Percentiles rank a stretch among this genome's conserved stretches.
phyloP scores from a whole-genome alignment of 2,888 invertebrate species.

The Dryococelus australis region DNA sequence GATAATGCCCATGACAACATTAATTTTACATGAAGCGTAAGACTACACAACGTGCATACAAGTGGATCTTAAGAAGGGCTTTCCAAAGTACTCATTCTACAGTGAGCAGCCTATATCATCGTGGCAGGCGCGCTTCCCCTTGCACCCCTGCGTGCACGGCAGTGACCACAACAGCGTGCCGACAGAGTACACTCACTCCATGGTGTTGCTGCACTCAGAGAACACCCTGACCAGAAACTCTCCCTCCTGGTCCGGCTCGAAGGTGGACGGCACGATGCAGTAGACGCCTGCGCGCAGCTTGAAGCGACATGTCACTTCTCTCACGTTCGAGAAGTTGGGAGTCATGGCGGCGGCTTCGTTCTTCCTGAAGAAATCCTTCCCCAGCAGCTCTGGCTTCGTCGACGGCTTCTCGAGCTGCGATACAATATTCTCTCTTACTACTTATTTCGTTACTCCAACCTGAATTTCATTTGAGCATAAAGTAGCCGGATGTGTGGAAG shows the following conservation, averaged over 20 bases:
- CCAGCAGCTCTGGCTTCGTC: slow-evolving; percentile 56
- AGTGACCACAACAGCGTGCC: too few species aligned
- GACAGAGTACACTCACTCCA: slow-evolving; percentile 48
- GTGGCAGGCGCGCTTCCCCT: too few species aligned
- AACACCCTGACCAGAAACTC: slow-evolving; percentile 66
- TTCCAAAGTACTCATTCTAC: too few species aligned
- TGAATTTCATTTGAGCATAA: neutral
- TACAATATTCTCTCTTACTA: too few species aligned
- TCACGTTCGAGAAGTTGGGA: slow-evolving; percentile 63
- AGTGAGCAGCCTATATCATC: too few species aligned
- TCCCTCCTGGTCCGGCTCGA: slow-evolving; percentile 63
- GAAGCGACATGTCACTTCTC: slow-evolving; percentile 65
- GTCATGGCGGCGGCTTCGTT: slow-evolving; percentile 61
- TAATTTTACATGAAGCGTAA: too few species aligned
- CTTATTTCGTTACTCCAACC: too few species aligned
- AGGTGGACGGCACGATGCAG: slow-evolving; percentile 65
- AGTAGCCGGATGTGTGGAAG: neutral
- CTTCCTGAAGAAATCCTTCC: slow-evolving; percentile 62
- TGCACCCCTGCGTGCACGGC: too few species aligned
- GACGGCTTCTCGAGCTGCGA: slow-evolving; percentile 50
- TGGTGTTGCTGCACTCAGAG: slow-evolving; percentile 57
- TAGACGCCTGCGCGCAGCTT: slow-evolving; percentile 64
- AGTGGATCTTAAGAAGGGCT: too few species aligned
- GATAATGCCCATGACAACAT: too few species aligned
- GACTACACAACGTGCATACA: too few species aligned